These are phyloP conservation scores for Girardia tigrina DNA, from an alignment of 2,888 invertebrate genomes.

Conservation along the genomic window DNA sequence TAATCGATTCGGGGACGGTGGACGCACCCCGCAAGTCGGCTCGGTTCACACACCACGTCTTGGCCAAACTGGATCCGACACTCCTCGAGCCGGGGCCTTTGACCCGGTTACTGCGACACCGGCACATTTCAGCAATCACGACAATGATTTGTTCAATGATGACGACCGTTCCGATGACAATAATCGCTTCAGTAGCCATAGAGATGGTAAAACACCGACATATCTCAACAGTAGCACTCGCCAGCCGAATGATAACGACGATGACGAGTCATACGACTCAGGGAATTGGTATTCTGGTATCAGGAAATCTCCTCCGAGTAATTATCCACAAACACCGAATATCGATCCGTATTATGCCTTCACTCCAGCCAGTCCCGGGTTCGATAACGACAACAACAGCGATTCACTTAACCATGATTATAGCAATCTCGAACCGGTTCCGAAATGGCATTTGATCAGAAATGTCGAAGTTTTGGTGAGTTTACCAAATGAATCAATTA, in stretches of 20 bases:
- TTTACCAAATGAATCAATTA: background rate
- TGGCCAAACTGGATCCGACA: constrained; percentile 27
- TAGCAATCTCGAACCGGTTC: constrained; percentile 18
- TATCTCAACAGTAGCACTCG: background rate
- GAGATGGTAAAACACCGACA: background rate
- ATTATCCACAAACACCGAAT: background rate
- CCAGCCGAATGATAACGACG: background rate
- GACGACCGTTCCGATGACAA: no score
- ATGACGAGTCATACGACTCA: background rate
- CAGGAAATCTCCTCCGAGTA: background rate
- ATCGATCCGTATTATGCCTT: background rate
- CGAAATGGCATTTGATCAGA: background rate
- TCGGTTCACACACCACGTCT: constrained; percentile 40
- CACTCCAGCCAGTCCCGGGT: constrained; percentile 7
- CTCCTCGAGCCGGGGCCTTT: constrained; percentile 48
- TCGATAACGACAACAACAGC: background rate
- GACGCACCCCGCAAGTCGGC: constrained; percentile 61
- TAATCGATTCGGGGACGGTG: constrained; percentile 50
- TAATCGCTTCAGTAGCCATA: no score
- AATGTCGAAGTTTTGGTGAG: background rate
- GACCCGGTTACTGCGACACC: constrained; percentile 55
- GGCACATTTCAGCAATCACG: constrained; percentile 53
- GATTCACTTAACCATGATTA: background rate
- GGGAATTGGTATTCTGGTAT: constrained; percentile 1
- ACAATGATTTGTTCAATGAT: background rate